Percentiles rank a stretch among this genome's conserved stretches.
Conservation (phyloP, 2,113 vertebrate genomes). For the Charina bottae region DNA sequence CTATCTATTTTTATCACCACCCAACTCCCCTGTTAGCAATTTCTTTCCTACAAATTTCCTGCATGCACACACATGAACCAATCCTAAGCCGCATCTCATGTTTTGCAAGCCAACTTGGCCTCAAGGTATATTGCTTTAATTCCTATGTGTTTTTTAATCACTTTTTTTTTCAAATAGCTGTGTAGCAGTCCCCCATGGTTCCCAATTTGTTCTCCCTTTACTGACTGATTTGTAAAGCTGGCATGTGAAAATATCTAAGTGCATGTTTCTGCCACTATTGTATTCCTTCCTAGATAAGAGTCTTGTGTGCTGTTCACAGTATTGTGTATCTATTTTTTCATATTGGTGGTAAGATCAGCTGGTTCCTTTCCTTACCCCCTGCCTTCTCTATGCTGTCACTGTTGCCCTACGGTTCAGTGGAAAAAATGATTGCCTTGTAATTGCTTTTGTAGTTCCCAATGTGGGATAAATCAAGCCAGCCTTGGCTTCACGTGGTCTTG, state of each 20-base stretch:
- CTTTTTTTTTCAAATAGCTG: neutral
- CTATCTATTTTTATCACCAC: too few relatives aligned
- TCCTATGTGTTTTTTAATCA: neutral
- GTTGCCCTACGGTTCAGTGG: neutral
- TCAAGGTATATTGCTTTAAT: neutral
- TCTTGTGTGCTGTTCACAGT: neutral
- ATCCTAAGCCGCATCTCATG: neutral
- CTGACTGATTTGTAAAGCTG: conserved; percentile 2
- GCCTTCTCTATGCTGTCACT: neutral
- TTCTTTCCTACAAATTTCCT: neutral
- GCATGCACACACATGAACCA: neutral
- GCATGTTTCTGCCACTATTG: neutral
- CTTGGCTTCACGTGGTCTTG: neutral
- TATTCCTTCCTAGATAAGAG: neutral
- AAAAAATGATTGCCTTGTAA: conserved; percentile 17
- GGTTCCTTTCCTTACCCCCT: conserved; percentile 9
- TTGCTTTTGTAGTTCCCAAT: conserved; percentile 23
- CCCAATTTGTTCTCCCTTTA: conserved; percentile 17
- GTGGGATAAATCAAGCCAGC: conserved; percentile 18
- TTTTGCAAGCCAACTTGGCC: neutral
- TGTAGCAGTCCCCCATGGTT: neutral
- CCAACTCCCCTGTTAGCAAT: neutral
- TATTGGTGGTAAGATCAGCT: neutral
- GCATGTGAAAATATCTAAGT: conserved; percentile 4
- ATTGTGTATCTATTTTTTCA: neutral